A percentile compares a stretch with the other conserved stretches of the same genome.
Evolutionary conservation across 2,797 vertebrate genomes (phyloP).

Genomic region (Ficedula albicollis): DNA sequence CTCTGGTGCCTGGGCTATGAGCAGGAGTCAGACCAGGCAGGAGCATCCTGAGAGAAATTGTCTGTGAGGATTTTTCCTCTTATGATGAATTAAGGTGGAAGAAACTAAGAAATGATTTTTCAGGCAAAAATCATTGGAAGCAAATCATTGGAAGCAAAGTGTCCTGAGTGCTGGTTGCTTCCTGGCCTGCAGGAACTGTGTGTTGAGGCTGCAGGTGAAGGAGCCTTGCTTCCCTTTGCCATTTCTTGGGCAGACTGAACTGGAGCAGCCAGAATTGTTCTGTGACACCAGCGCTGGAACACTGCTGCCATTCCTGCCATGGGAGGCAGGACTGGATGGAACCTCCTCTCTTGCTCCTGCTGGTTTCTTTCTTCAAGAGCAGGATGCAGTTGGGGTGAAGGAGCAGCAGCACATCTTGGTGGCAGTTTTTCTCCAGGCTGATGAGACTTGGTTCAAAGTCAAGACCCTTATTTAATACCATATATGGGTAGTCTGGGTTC

Average conservation of each 20-base stretch:
- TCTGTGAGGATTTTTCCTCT: background rate
- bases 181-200: background rate
- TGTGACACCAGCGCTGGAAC: background rate
- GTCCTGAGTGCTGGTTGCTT: background rate
- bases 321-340: background rate
- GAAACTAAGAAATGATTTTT: background rate
- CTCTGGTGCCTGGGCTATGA: background rate
- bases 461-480: conserved; percentile 32
- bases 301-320: background rate
- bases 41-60: background rate
- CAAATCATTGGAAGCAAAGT: background rate
- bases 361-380: background rate
- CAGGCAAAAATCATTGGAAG: no score
- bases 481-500: conserved; percentile 54
- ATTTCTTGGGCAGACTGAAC: background rate
- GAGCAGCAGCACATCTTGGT: background rate
- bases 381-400: background rate
- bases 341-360: background rate
- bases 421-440: background rate
- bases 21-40: background rate
- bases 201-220: background rate
- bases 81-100: background rate
- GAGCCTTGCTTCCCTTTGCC: background rate
- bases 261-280: background rate
- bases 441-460: conserved; percentile 20